Base-by-base conservation (phyloP, 2,797 vertebrate genomes). In the Rhadinocentrus ornatus region DNA sequence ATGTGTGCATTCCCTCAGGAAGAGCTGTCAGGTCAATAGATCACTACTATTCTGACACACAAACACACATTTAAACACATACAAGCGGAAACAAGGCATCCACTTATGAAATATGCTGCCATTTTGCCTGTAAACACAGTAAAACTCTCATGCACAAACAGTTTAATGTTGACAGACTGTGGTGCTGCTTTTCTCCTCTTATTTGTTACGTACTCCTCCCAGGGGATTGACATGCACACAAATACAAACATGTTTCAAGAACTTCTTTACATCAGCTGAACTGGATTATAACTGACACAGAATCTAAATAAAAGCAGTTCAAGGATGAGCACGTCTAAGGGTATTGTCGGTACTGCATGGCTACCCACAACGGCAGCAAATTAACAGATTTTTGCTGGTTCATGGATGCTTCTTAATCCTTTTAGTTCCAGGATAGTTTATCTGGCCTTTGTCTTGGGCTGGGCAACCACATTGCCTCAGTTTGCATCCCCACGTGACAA, bases 11-110 rank as follows among this genome's bases (percentile, higher is more conserved):
- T 88, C 91, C 91, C 90, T 69, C 70, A 91, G 91, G 93, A 93
- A 78, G 86, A 84, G 86, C 91, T 93, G 93, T 94, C 93, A 94
- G 92, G 92, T 93, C 93, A 91, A 91, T 92, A 88, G 90, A 88
- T 93, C 92, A 86, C 85, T 88, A 88, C 84, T 86, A 90, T 77
- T 70, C 55, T 81, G 83, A 89, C 77, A 88, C 66, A 78, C 69
- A 70, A 72, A 74, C 70, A 67, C 54, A 59, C 62, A 78, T 66
- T 66, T 69, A 80, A 39, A 58, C 53, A 62, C 57, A 57, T 69
- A 76, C 66, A 57, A 37, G 64, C 65, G 39, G 53, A 84, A 61
- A 75, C 81, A 78, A 81, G 83, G 31, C 73, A 75, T 69, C 70
- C 12, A 29, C 75, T 60, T 31, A 18, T 61, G 76, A 85, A 87